Base-by-base conservation (phyloP, 1,140 invertebrate species). In the Tetraneura akinire region DNA sequence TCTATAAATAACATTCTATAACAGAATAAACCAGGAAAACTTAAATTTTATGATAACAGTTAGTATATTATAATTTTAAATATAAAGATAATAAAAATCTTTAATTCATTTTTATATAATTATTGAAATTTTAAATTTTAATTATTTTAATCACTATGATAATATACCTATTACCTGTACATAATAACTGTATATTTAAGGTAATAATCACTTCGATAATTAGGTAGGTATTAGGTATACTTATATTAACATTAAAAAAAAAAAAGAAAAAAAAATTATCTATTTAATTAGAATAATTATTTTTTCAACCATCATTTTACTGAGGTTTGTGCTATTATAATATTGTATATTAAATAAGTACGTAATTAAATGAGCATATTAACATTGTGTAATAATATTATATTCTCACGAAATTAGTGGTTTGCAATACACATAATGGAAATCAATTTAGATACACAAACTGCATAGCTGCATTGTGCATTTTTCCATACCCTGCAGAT, bases 1-100 rank as follows among this genome's bases (percentile, higher is more conserved):
- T 73, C 21, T 37, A 13, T 23, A 55, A 74, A 74, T 42, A 74
- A 74, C 26, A 57, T 74, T 11, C n/a, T n/a, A n/a, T 66, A 42
- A 37, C 45, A 14, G 37, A 64, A 13, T 64, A 37, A 26, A 10
- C n/a, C 8, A 14, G 42, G n/a, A 68, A 68, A 42, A 68, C 37
- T n/a, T n/a, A 16, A 32, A 32, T 14, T 4, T 23, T n/a, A 10
- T n/a, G 18, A 60, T 6, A 29, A 60, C 18, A 64, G n/a, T n/a
- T n/a, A n/a, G n/a, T n/a, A n/a, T n/a, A n/a, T n/a, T n/a, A n/a
- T n/a, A n/a, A n/a, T n/a, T n/a, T n/a, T n/a, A n/a, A n/a, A n/a
- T n/a, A 0, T 37, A 6, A 66, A 6, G 62, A 42, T 42, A n/a
- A 8, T n/a, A 21, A 66, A 42, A 11, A 21, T 21, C 4, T 21